A percentile compares a stretch with the other conserved stretches of the same genome.
Evolutionary conservation across 37 sponge, comb jelly and placozoan genomes (phyloP).

Genomic region (Ianthella basta): DNA sequence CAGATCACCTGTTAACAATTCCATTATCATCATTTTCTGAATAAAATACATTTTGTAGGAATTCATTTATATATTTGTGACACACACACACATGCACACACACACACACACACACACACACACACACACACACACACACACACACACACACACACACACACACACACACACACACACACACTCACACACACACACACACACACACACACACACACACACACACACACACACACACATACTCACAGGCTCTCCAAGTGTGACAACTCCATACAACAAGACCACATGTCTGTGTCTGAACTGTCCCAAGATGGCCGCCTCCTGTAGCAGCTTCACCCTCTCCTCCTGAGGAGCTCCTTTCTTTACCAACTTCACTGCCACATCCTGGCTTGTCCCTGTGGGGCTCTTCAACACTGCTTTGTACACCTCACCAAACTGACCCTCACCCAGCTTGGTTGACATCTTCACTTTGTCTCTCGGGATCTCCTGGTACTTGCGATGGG

Average conservation of each 20-base stretch:
- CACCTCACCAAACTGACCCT: constrained; percentile 4
- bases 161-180: no score
- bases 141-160: background rate
- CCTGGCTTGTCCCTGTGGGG: background rate
- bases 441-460: constrained; percentile 4
- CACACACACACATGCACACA: constrained; percentile 1
- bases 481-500: background rate
- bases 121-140: constrained; percentile 30
- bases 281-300: background rate
- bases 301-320: constrained; percentile 2
- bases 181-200: no score
- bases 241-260: background rate
- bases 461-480: background rate
- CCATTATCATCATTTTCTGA: constrained; percentile 5
- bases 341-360: constrained; percentile 2
- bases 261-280: background rate
- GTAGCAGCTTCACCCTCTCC: background rate
- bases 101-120: constrained; percentile 22
- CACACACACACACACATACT: no score
- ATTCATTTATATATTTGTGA: no score
- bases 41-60: no score
- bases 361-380: background rate
- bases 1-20: constrained; percentile 12
- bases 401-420: constrained; percentile 3
- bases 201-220: no score